Conservation (phyloP, 1,140 invertebrate genomes). For the Diprion similis region DNA sequence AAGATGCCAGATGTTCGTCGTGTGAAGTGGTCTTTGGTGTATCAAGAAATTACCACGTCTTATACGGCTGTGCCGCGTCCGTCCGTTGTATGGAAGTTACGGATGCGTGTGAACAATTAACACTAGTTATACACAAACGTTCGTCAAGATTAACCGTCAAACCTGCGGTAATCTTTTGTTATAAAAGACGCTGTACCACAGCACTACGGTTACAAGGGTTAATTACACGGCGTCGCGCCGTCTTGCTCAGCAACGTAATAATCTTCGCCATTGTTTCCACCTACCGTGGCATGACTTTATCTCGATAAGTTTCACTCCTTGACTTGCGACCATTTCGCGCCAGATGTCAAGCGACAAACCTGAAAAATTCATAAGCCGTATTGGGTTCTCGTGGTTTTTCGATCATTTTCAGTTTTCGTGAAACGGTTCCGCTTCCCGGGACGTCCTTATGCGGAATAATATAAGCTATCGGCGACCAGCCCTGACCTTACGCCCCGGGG, state of each 20-base stretch:
- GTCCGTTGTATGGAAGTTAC: not conserved
- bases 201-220: not conserved
- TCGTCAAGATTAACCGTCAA: not conserved
- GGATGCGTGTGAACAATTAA: not conserved
- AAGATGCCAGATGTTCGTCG: slow-evolving; percentile 4
- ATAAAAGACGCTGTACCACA: not conserved
- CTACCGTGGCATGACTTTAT: not conserved
- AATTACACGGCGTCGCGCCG: not conserved
- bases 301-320: not conserved
- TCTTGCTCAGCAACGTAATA: not conserved
- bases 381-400: not conserved
- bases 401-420: slow-evolving; percentile 2
- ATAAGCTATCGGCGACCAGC: not conserved
- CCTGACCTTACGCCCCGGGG: slow-evolving; percentile 5
- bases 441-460: not conserved
- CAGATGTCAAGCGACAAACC: not conserved
- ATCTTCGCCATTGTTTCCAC: not conserved
- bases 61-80: no score
- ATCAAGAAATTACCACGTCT: slow-evolving; percentile 1
- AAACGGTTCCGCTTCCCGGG: slow-evolving; percentile 11
- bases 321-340: not conserved
- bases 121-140: not conserved
- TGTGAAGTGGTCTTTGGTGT: slow-evolving; percentile 11
- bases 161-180: not conserved
- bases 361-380: not conserved